Base-by-base conservation (phyloP, 2,797 vertebrate genomes). In the Sternarchorhynchus goeldii region DNA sequence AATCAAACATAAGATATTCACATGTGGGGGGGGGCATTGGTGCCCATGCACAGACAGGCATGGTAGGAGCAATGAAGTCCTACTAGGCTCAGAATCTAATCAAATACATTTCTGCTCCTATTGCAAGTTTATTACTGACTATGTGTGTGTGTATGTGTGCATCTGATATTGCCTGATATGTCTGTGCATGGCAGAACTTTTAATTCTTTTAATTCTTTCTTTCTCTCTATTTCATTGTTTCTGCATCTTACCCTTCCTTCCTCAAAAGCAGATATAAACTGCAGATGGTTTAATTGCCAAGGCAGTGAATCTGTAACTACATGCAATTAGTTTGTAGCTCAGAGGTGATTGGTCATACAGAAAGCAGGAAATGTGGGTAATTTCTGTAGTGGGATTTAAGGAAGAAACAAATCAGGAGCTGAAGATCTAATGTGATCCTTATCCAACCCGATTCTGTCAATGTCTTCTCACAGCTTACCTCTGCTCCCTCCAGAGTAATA, bases 241-340 rank as follows among this genome's bases (percentile, higher is more conserved):
- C 53, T 75, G 41, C 5, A 34, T 58, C 18, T 2, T 34, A 75
- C 2, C 0, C 14, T 20, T 67, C 72, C 57, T 25, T 14, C 21
- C 32, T 66, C 16, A n/a, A 73, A 62, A 68, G 39, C 58, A 29
- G 21, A 74, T 74, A 74, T 82, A 25, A 76, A 78, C 58, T 83
- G 65, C 80, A 75, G 72, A 74, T 60, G 71, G 65, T 20, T 73
- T 78, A 82, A 75, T 77, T 80, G 73, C 56, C 65, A 77, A 75
- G 67, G 75, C 57, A 68, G 72, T 79, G 55, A 80, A 73, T 60
- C 50, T 59, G 58, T 58, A 80, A 71, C 75, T 75, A 79, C 59
- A 81, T 74, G 62, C 75, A 73, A 81, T 82, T 82, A 86, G 67
- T 36, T 69, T 58, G 6, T 82, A 86, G 67, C 50, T 73, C 39